Base-by-base conservation (phyloP, 2,113 vertebrate genomes). In the Ictalurus furcatus region DNA sequence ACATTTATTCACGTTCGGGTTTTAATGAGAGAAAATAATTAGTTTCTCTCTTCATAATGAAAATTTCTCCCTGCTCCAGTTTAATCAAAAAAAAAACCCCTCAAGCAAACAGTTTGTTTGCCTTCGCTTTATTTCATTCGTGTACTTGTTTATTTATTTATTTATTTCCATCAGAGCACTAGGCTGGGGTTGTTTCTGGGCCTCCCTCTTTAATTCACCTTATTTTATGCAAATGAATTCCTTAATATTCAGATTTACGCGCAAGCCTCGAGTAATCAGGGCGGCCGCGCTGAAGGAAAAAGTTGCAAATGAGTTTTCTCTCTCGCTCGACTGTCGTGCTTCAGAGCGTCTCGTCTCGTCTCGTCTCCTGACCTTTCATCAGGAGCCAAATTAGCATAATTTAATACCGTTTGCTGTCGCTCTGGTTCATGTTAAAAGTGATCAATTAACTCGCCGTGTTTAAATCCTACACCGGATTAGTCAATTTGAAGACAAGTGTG, bases 171-270 rank as follows among this genome's bases (percentile, higher is more conserved):
- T 48, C 54, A 73, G 84, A 40, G 23, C 76, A 69, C 86, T 59
- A 71, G 69, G 69, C 48, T 48, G 3, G 14, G 52, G 0, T 48
- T 74, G 48, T 58, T 59, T 86, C 6, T 28, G 25, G 23, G 48
- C 78, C 79, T 61, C 23, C 40, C 69, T 19, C 56, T 58, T 84
- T 88, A 84, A 88, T 84, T 84, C 81, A 88, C 69, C 67, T 76
- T 37, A 37, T 87, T 87, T 80, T 74, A 91, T 91, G 90, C 85
- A 91, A 91, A 89, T 91, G 37, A 48, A 85, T 85, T 73, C 44
- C 63, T 89, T 87, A 83, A 69, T n/a, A 91, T 91, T 91, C 82
- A 91, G 87, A 91, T 91, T n/a, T 87, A 87, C 87, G 85, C 85
- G 44, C 40, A 59, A 65, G 56, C 78, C 78, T 40, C 14, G 14